Evolutionary conservation across 2,888 invertebrate species (phyloP).

Genomic region (Philaethria dido): DNA sequence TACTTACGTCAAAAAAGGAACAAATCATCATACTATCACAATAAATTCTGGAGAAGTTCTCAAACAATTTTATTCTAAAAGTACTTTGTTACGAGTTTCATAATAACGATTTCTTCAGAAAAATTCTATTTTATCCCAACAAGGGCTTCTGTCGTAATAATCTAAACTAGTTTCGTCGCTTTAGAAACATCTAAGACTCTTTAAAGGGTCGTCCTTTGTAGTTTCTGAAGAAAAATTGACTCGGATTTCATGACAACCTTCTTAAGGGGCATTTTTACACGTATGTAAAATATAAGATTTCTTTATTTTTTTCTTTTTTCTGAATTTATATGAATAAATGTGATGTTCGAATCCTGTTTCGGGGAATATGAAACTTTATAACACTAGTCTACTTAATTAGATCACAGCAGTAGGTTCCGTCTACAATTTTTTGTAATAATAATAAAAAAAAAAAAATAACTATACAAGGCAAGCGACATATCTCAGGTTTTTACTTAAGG

Average conservation of each 20-base stretch:
- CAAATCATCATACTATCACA: not conserved
- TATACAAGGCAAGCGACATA: not conserved
- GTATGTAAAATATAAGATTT: too few relatives aligned
- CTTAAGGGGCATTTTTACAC: not conserved
- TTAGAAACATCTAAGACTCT: conserved; percentile 4
- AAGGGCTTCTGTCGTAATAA: conserved; percentile 3
- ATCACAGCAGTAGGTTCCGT: too few relatives aligned
- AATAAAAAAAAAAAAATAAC: not conserved
- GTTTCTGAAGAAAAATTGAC: not conserved
- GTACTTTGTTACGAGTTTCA: not conserved
- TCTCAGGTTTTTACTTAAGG: conserved; percentile 11
- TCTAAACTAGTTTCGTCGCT: conserved; percentile 13
- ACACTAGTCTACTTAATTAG: too few relatives aligned
- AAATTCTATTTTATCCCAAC: not conserved
- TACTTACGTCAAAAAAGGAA: not conserved
- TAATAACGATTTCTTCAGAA: not conserved
- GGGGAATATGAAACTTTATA: too few relatives aligned
- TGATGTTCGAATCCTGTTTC: too few relatives aligned
- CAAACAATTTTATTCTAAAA: not conserved
- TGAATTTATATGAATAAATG: too few relatives aligned
- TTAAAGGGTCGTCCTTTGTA: conserved; percentile 10
- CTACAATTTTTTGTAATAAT: too few relatives aligned
- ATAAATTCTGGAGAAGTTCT: not conserved
- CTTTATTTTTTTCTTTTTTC: too few relatives aligned
- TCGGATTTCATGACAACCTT: not conserved